Base-by-base conservation (phyloP, 1,140 invertebrate genomes). In the Metopolophium dirhodum region DNA sequence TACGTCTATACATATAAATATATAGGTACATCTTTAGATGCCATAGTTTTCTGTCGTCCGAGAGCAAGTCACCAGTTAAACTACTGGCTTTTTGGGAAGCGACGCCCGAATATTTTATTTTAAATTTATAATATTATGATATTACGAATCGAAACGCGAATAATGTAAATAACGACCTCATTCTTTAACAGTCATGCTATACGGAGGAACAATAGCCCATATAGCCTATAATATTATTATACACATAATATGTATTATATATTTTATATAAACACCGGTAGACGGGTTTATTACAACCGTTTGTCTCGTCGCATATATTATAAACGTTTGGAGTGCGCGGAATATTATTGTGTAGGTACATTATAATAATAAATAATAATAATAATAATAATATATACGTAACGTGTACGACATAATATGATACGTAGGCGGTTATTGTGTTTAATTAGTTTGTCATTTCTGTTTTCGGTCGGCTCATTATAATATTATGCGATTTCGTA, bases 381-480 rank as follows among this genome's bases (percentile, higher is more conserved):
- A 61, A 61, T 26, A n/a, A n/a, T n/a, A n/a, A 26, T 61, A 9
- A 2, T 22, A 54, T 54, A 22, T 20, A 37, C 6, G 30, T n/a
- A n/a, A 77, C 6, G 6, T 35, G 30, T 77, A 77, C 61, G 61
- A 68, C 30, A 68, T 4, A 23, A 26, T 54, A 57, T 57, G 9
- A 35, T 8, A 14, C 18, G 61, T 77, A 7, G 61, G 30, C 61
- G 61, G n/a, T 30, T 20, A 77, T n/a, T n/a, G 61, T n/a, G 61
- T 77, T 77, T 77, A 77, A 77, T 77, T 77, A 77, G 61, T 77
- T 77, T 77, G 61, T n/a, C 61, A 35, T 77, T 68, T 77, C 61
- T 77, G 61, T 77, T 77, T 77, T 77, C 22, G 30, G 61, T 77
- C 8, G 18, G 61, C n/a, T 77, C 51, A 22, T 57, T 61, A 30